Percentiles rank a stretch among this genome's conserved stretches.
These are phyloP conservation scores for Podabrus alpinus DNA, from an alignment of 2,888 invertebrate genomes.

Conservation along the genomic window DNA sequence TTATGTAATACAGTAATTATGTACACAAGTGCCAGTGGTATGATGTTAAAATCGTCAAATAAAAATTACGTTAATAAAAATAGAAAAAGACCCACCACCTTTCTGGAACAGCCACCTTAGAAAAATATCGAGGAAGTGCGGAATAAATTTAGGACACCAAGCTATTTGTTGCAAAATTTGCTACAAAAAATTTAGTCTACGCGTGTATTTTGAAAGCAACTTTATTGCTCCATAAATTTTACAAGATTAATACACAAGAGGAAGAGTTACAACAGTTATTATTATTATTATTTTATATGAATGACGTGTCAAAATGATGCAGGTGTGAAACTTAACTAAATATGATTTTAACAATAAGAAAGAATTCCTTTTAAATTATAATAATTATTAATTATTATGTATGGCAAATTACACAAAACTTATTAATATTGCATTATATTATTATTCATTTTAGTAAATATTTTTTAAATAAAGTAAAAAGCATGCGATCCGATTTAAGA, in stretches of 20 bases:
- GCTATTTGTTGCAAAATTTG: background rate
- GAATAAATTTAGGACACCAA: background rate
- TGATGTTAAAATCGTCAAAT: slow-evolving; percentile 30
- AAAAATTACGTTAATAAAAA: slow-evolving; percentile 18
- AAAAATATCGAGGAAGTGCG: slow-evolving; percentile 6
- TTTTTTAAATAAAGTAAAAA: background rate
- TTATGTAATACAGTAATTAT: slow-evolving; percentile 13
- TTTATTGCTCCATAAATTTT: slow-evolving; percentile 51
- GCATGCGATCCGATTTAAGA: background rate
- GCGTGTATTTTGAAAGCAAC: slow-evolving; percentile 47
- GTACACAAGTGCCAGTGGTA: slow-evolving; percentile 34
- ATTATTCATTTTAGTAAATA: background rate
- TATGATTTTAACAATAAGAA: background rate
- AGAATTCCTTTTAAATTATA: background rate
- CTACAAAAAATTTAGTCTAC: background rate
- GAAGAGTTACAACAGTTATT: slow-evolving; percentile 28
- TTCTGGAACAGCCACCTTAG: slow-evolving; percentile 56
- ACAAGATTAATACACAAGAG: slow-evolving; percentile 27
- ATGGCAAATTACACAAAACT: background rate
- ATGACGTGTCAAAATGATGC: background rate
- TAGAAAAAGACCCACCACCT: slow-evolving; percentile 48
- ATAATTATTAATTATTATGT: background rate
- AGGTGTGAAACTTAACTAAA: slow-evolving; percentile 1
- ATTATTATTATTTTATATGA: slow-evolving; percentile 6
- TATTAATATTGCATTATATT: background rate